These are phyloP conservation scores for Ptilodon capucinus DNA, from an alignment of 2,888 invertebrate genomes.

Conservation along the genomic window DNA sequence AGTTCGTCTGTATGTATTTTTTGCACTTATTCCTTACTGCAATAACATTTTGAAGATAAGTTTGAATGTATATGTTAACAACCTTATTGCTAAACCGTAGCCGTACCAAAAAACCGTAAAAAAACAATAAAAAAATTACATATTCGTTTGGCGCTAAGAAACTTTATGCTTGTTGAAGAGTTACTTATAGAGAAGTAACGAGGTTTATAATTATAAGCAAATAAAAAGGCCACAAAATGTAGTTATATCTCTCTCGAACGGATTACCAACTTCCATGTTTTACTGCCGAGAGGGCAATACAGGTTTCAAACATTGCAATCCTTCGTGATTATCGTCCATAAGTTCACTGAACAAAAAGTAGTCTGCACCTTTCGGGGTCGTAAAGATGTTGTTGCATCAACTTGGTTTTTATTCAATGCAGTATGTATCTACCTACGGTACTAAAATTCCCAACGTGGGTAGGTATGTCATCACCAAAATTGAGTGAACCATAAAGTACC, in stretches of 20 bases:
- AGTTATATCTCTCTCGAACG: neutral
- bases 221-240: neutral
- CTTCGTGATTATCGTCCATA: neutral
- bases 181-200: neutral
- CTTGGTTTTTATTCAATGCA: neutral
- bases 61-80: too few species aligned
- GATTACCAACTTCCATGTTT: neutral
- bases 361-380: neutral
- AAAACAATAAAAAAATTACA: too few species aligned
- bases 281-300: neutral
- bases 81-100: too few species aligned
- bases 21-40: too few species aligned
- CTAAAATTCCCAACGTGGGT: too few species aligned
- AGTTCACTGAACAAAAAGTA: conserved; percentile 4
- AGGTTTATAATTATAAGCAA: neutral
- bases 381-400: neutral
- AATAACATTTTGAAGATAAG: too few species aligned
- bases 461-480: too few species aligned
- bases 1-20: too few species aligned
- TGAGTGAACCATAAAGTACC: neutral
- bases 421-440: too few species aligned
- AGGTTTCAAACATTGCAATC: neutral
- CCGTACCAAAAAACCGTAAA: too few species aligned
- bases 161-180: too few species aligned
- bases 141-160: too few species aligned